Evolutionary conservation across 2,113 vertebrate species (phyloP), one percentile per base, ranked within the genome.

Genomic region (Castor canadensis): DNA sequence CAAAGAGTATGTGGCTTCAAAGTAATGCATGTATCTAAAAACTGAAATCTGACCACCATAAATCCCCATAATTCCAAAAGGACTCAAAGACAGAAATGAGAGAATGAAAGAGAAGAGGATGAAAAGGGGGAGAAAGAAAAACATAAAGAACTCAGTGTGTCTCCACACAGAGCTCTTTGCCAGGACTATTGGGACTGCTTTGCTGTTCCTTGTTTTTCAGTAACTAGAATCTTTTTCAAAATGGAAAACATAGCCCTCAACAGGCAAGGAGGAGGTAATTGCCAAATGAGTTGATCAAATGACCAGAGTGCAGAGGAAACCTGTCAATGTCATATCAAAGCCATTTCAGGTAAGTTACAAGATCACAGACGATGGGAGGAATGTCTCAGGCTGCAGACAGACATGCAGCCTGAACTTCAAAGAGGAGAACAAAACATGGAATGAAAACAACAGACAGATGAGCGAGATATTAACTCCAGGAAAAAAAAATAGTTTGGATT

Each of bases 241-340:
- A 60, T 76, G 92, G 40, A 58, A 90, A 88, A 69, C 60, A 16
- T 0, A 40, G 22, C 45, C 80, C 43, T 90, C 58, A n/a, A 19
- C 82, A 90, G 82, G 76, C 19, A 16, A 75, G 72, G 79, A 76
- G 77, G 71, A 91, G 67, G 87, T 64, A 52, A 88, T 24, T 16
- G 26, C 52, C 54, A 16, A 84, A 60, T 83, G 82, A 81, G 69
- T 40, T 81, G 52, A 58, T 94, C 87, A 85, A 58, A 76, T 81
- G 92, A 87, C 81, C 58, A n/a, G 38, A 54, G 54, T 77, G 77
- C 83, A 67, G 87, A 89, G 91, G 83, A 76, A 88, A 94, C 38
- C 54, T 87, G 86, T 86, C 86, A 64, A 30, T 62, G 71, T 75
- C 89, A 38, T 32, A 90, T 86, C 89, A 90, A 56, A 84, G 64